phyloP scores from a whole-genome alignment of 2,888 invertebrate genomes.

The Hartigia nigra region DNA sequence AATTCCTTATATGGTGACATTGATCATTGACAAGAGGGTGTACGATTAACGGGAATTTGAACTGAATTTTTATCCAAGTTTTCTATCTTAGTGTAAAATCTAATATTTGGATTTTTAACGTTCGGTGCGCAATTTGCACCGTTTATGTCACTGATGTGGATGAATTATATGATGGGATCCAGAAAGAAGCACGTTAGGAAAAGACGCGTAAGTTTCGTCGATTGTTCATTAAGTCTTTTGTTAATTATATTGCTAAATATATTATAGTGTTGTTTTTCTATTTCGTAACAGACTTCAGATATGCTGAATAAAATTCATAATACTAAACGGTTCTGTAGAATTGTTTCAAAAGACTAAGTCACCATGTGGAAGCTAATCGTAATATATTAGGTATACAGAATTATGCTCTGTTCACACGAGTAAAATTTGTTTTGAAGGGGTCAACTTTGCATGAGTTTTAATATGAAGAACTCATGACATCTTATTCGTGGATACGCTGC shows the following conservation, averaged over 20 bases:
- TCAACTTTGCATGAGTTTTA: neutral
- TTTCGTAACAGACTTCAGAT: too few species aligned
- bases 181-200: slow-evolving; percentile 52
- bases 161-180: slow-evolving; percentile 67
- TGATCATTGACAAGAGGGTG: neutral
- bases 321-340: neutral
- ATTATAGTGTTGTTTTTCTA: too few species aligned
- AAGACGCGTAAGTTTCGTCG: slow-evolving; percentile 45
- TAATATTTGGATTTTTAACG: neutral
- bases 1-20: neutral
- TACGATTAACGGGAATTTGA: neutral
- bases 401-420: neutral
- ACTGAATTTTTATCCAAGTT: neutral
- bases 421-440: neutral
- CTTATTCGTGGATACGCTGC: neutral
- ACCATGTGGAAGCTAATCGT: neutral
- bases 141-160: slow-evolving; percentile 68
- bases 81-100: neutral
- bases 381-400: neutral
- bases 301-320: neutral
- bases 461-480: neutral
- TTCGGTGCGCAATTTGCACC: neutral
- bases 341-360: neutral
- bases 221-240: neutral
- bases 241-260: too few species aligned